Conservation (phyloP, 2,888 invertebrate genomes). For the Cancer borealis region DNA sequence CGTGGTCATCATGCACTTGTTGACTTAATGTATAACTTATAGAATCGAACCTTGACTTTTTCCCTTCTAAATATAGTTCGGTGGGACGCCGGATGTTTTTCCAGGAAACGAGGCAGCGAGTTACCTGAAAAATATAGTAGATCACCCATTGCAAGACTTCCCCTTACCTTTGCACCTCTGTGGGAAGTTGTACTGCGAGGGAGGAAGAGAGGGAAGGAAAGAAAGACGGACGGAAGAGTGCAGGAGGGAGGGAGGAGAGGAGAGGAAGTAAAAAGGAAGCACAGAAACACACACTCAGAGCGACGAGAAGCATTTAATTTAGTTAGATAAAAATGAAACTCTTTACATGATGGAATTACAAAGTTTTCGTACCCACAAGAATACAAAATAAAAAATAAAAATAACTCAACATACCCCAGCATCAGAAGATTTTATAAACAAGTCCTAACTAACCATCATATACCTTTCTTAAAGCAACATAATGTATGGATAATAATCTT, state of each 20-base stretch:
- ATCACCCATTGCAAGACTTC: neutral
- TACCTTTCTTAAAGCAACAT: neutral
- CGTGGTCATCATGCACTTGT: neutral
- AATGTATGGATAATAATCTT: neutral
- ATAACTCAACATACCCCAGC: neutral
- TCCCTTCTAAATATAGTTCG: neutral
- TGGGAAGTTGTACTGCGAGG: neutral
- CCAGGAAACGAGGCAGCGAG: neutral
- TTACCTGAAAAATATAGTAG: neutral
- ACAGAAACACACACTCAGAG: neutral
- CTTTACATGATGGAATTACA: neutral
- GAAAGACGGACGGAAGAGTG: neutral
- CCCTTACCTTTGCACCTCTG: neutral
- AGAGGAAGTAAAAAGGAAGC: neutral
- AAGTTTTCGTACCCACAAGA: neutral
- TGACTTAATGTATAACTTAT: neutral
- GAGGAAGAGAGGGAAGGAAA: slow-evolving; percentile 19
- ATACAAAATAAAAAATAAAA: neutral
- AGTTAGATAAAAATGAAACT: neutral
- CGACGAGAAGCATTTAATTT: neutral
- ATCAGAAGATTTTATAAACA: neutral
- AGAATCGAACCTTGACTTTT: neutral
- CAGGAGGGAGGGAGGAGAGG: neutral
- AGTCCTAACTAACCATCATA: neutral
- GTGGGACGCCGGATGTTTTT: neutral